Percentiles rank a stretch among this genome's conserved stretches.
These are phyloP conservation scores for Lithosia quadra DNA, from an alignment of 2,888 invertebrate species.

Conservation along the genomic window DNA sequence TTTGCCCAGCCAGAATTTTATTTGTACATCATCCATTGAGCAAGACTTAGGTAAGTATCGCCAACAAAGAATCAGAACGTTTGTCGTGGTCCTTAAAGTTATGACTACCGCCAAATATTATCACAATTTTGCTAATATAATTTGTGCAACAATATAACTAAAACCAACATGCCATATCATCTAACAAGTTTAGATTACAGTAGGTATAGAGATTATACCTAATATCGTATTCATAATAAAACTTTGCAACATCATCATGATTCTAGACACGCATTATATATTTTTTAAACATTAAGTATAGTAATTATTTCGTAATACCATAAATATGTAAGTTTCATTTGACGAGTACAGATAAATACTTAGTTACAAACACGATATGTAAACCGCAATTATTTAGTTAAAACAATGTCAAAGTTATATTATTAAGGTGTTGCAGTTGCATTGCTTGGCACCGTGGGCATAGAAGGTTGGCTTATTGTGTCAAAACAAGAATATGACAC, in stretches of 20 bases:
- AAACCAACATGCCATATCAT: slow-evolving; percentile 29
- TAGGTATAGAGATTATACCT: slow-evolving; percentile 5
- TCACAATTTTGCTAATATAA: slow-evolving; percentile 55
- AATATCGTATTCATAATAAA: slow-evolving; percentile 24
- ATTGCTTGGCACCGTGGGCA: background rate
- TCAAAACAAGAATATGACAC: too few relatives aligned
- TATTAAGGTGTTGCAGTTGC: background rate
- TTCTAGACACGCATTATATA: background rate
- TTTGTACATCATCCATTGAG: background rate
- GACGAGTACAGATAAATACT: slow-evolving; percentile 1
- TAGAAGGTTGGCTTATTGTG: too few relatives aligned
- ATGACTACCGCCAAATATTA: slow-evolving; percentile 55
- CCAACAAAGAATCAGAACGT: slow-evolving; percentile 42
- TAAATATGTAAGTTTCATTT: background rate
- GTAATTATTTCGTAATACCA: background rate
- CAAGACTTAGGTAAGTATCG: slow-evolving; percentile 16
- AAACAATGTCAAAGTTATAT: background rate
- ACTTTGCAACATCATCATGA: slow-evolving; percentile 3
- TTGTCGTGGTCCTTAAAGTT: slow-evolving; percentile 53
- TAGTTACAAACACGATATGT: slow-evolving; percentile 18
- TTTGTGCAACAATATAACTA: slow-evolving; percentile 48
- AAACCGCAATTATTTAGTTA: background rate
- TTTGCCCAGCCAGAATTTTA: background rate
- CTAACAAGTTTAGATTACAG: slow-evolving; percentile 15
- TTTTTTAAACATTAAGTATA: background rate